Base-by-base conservation (phyloP, 2,888 invertebrate species). In the Geotrupes spiniger region DNA sequence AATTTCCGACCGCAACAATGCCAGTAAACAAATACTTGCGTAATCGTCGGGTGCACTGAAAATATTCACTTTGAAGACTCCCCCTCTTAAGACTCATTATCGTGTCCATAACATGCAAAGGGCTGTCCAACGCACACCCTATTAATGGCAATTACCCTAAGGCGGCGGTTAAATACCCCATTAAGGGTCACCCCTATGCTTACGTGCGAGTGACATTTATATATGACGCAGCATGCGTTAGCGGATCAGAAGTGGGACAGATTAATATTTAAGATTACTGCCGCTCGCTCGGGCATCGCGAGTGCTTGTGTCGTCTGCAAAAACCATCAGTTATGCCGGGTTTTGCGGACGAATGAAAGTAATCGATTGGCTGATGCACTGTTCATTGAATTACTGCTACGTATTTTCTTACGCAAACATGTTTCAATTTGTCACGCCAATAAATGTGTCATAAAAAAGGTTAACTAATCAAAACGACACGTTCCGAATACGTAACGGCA, bases 21-120 rank as follows among this genome's bases (percentile, higher is more conserved):
- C 21, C 21, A 3, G 21, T 4, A 21, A 21, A 21, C 33, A 46
- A 26, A 45, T 45, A 49, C 53, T 53, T 48, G 45, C 39, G 26
- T 42, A 49, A 42, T 46, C 29, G 43, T 43, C 49, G 29, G 47
- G n/a, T 49, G 51, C 53, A 46, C 37, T 43, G 47, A 51, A 54
- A 49, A 50, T 52, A 58, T 60, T 61, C 54, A 54, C 62, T 62
- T 62, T 63, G 63, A 63, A 60, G 60, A 63, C 4, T 4, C 21
- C 21, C 21, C 21, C 11, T 10, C 11, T 55, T 61, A 59, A 63
- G 60, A 64, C 69, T 70, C 69, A 69, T 70, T 68, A 69, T 67
- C 67, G 66, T 69, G 70, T 70, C 69, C 67, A 64, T 65, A 66
- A 66, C 69, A 70, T 68, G 69, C 70, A 69, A 69, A 68, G 63